Evolutionary conservation across 1,140 invertebrate genomes (phyloP).

Genomic region (Caenorhabditis tropicalis): DNA sequence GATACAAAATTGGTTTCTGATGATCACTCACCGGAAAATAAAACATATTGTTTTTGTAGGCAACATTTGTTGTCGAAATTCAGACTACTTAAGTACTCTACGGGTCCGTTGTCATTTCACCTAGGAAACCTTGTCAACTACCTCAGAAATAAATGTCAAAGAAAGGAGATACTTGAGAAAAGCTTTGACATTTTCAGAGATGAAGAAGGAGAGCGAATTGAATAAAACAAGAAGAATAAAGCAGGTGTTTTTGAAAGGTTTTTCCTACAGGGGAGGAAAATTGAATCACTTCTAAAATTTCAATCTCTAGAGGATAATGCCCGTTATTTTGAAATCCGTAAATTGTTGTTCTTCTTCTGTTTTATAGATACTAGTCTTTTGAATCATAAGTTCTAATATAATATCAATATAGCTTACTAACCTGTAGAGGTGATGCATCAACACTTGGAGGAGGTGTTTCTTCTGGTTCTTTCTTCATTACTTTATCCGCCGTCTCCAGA

Average conservation of each 20-base stretch:
- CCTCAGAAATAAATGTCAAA: not conserved
- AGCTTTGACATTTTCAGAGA: not conserved
- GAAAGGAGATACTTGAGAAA: not conserved
- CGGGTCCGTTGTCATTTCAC: not conserved
- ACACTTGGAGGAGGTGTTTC: constrained; percentile 52
- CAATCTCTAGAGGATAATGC: too few relatives aligned
- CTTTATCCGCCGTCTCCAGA: constrained; percentile 51
- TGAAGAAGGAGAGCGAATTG: not conserved
- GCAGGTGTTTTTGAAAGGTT: constrained; percentile 22
- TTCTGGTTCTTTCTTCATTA: constrained; percentile 53
- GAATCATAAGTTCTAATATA: too few relatives aligned
- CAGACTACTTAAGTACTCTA: not conserved
- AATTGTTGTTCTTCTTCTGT: not conserved
- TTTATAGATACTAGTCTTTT: too few relatives aligned
- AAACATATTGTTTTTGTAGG: not conserved
- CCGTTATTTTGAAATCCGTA: too few relatives aligned
- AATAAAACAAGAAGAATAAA: not conserved
- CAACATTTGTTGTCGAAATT: too few relatives aligned
- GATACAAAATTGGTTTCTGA: not conserved
- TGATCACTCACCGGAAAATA: not conserved
- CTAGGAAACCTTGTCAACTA: not conserved
- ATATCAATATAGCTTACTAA: too few relatives aligned
- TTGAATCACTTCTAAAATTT: too few relatives aligned
- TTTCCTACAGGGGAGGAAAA: too few relatives aligned
- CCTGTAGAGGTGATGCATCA: constrained; percentile 50